These are phyloP conservation scores for Melospiza melodia DNA, from an alignment of 2,113 vertebrate genomes.

Conservation along the genomic window DNA sequence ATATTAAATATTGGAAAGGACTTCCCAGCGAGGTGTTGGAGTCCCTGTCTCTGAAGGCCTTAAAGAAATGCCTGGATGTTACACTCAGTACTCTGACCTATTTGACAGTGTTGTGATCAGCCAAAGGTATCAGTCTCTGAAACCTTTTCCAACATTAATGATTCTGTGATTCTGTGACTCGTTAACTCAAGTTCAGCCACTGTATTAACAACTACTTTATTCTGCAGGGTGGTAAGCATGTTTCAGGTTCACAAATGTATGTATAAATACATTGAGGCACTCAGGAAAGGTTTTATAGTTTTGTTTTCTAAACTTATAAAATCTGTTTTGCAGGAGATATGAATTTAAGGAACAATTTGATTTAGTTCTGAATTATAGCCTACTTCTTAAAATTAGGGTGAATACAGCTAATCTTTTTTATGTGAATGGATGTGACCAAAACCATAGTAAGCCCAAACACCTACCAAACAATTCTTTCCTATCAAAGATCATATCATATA, in stretches of 20 bases:
- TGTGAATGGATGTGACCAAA: neutral
- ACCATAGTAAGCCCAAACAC: neutral
- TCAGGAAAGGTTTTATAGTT: neutral
- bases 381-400: neutral
- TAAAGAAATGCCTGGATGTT: fast-evolving
- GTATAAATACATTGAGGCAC: neutral
- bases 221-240: fast-evolving
- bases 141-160: neutral
- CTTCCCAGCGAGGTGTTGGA: neutral
- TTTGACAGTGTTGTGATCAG: fast-evolving
- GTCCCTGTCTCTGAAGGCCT: neutral
- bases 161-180: neutral
- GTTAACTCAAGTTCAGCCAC: neutral
- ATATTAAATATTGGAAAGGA: neutral
- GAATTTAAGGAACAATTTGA: neutral
- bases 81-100: neutral
- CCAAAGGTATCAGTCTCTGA: neutral
- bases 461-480: neutral
- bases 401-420: neutral
- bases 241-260: neutral
- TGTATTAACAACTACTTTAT: neutral
- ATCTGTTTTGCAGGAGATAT: neutral
- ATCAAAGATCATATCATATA: neutral
- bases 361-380: neutral
- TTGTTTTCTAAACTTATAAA: neutral